Conservation (phyloP, 2,113 vertebrate species). For the Neogale vison region DNA sequence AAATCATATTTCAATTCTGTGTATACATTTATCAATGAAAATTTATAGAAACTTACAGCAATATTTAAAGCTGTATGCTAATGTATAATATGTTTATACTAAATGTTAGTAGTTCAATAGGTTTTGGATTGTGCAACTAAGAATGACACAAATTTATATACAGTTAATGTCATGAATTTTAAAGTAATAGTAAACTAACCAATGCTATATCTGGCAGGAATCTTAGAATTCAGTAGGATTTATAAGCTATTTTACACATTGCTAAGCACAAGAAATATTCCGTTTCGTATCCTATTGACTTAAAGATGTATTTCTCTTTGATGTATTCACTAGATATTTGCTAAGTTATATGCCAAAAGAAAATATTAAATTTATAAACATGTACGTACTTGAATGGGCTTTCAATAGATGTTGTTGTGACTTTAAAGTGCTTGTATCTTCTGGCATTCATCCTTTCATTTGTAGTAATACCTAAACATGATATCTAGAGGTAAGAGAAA, state of each 20-base stretch:
- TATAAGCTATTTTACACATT: neutral
- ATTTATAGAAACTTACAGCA: neutral
- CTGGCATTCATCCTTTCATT: constrained; percentile 99
- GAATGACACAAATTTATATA: neutral
- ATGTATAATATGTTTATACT: neutral
- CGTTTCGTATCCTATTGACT: neutral
- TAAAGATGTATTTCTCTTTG: constrained; percentile 27
- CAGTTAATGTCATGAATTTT: constrained; percentile 3
- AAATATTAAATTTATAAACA: constrained; percentile 29
- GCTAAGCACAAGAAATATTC: constrained; percentile 29
- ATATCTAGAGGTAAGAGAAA: constrained; percentile 88
- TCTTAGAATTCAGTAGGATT: neutral
- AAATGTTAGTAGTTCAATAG: neutral
- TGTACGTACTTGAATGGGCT: constrained; percentile 97
- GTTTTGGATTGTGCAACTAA: neutral
- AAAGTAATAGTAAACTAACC: neutral
- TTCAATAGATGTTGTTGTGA: constrained; percentile 99
- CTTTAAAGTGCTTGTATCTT: constrained; percentile 99
- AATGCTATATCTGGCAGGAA: neutral
- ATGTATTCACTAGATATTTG: neutral
- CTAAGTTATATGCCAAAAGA: neutral
- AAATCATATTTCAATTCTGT: neutral
- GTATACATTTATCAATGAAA: constrained; percentile 9
- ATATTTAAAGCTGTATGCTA: neutral
- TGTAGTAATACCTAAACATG: constrained; percentile 98